Evolutionary conservation across 2,888 invertebrate species (phyloP), one percentile per base, ranked within the genome.

Genomic region (Spilarctia lutea): DNA sequence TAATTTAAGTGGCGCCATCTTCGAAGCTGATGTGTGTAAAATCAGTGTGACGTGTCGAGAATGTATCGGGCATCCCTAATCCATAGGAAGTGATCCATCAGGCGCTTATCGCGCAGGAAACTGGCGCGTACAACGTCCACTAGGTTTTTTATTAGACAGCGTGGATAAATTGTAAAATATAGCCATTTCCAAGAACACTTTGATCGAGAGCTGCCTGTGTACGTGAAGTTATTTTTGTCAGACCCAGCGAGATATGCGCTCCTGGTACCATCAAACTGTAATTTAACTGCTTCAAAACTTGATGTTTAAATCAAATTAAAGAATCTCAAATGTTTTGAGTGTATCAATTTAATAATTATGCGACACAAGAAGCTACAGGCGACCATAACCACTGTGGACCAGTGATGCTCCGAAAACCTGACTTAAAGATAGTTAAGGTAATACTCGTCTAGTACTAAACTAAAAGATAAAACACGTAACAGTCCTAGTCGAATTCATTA

Each of bases 71-170:
- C 80, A 84, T 83, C 84, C 85, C 83, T 88, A 88, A 88, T 86
- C 89, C 83, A 75, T 83, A 91, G 95, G 95, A 95, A 95, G 91
- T 91, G 90, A 95, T 95, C 95, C 92, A 94, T 95, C 95, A 95
- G 91, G 72, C 80, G 86, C 90, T 93, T 94, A 95, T 95, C 95
- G 90, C 88, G 84, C 90, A 92, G 94, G 93, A 93, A 92, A 91
- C 90, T 87, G 86, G 82, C 73, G 82, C 79, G 81, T 86, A 83
- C 83, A 81, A 77, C 85, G 85, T 85, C 84, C 85, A 85, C 84
- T 83, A 76, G 74, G 76, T 82, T 85, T 84, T 84, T 85, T 85
- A 85, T 85, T 82, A 79, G 77, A 81, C 74, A 73, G 75, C 77
- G 76, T 76, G 80, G 82, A 82, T 85, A 83, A 80, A 80, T 83